These are phyloP conservation scores for Epizoanthus scotinus DNA, from an alignment of 92 coral and sea anemone species.

Conservation along the genomic window DNA sequence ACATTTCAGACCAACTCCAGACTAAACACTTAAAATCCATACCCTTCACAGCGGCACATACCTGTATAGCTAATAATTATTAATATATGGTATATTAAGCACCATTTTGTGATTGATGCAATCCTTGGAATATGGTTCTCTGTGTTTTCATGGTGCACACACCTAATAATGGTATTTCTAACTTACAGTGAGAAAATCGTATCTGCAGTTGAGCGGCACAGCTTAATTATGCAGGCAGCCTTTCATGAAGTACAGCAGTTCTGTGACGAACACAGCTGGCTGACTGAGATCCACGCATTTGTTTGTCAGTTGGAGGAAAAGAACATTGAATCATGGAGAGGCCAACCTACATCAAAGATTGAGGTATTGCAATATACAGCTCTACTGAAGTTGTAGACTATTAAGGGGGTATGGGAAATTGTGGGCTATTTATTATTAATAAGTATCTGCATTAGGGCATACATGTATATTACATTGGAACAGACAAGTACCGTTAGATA, in stretches of 20 bases:
- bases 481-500: too few relatives aligned
- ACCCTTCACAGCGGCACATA: too few relatives aligned
- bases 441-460: background rate
- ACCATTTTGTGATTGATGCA: too few relatives aligned
- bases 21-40: too few relatives aligned
- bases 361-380: conserved; percentile 56
- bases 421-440: background rate
- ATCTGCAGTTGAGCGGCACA: conserved; percentile 64
- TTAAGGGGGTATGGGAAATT: background rate
- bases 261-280: conserved; percentile 85
- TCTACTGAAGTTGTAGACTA: background rate
- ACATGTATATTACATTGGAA: too few relatives aligned
- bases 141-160: too few relatives aligned
- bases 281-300: conserved; percentile 80
- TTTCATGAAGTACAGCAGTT: conserved; percentile 77
- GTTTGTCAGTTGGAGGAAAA: conserved; percentile 76
- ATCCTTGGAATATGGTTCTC: too few relatives aligned
- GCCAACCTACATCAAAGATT: conserved; percentile 75
- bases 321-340: conserved; percentile 74
- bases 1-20: too few relatives aligned
- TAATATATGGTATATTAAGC: too few relatives aligned
- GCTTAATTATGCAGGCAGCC: conserved; percentile 67
- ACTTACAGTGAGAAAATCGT: conserved; percentile 75
- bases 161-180: background rate
- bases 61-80: too few relatives aligned